phyloP scores from a whole-genome alignment of 37 sponge, comb jelly and placozoan species.

The Beroe forskalii region DNA sequence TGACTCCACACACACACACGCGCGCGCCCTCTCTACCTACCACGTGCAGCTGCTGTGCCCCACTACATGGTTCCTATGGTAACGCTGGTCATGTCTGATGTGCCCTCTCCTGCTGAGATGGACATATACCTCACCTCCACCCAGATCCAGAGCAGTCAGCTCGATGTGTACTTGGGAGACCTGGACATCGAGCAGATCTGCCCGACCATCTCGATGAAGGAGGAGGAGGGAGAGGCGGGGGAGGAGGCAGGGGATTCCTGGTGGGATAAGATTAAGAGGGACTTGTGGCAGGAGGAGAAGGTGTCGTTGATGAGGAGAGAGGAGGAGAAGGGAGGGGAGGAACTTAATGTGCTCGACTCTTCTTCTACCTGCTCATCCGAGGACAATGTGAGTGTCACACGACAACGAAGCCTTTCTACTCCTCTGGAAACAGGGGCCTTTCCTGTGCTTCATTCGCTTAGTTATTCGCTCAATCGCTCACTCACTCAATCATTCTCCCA shows the following conservation, averaged over 20 bases:
- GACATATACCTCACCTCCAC: conserved; percentile 44
- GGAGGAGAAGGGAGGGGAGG: background rate
- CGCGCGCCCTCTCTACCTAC: background rate
- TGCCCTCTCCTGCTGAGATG: conserved; percentile 29
- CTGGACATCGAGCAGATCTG: conserved; percentile 45
- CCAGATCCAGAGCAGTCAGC: conserved; percentile 18
- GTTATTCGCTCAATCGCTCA: too few relatives aligned
- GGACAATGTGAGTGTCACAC: background rate
- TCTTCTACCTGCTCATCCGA: background rate
- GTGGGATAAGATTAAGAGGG: background rate
- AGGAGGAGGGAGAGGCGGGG: background rate
- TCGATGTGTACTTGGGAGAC: conserved; percentile 36
- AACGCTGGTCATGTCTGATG: background rate
- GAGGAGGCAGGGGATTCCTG: background rate
- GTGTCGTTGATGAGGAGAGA: background rate
- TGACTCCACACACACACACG: background rate
- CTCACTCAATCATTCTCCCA: too few relatives aligned
- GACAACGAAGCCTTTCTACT: too few relatives aligned
- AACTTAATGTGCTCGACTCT: background rate
- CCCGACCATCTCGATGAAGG: conserved; percentile 7
- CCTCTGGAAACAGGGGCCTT: too few relatives aligned
- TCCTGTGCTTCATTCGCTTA: too few relatives aligned
- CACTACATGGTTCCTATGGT: conserved; percentile 8
- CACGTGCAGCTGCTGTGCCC: background rate
- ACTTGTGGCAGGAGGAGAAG: background rate